Evolutionary conservation across 1,140 invertebrate genomes (phyloP), one percentile per base, ranked within the genome.

Genomic region (Drosophila tsacasi): DNA sequence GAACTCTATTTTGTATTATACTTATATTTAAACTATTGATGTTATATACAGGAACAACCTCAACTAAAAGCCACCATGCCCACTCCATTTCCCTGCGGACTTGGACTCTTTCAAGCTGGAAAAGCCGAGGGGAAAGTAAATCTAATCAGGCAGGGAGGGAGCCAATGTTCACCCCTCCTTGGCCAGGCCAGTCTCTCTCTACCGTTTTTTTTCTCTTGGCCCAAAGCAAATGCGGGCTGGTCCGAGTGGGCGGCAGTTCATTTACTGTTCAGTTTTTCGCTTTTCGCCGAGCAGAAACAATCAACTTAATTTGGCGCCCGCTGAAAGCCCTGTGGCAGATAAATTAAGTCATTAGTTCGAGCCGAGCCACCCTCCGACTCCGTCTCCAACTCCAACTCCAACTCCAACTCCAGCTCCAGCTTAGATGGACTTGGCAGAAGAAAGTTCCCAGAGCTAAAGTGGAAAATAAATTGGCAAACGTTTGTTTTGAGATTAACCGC

Each of bases 401-500:
- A 6, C 37, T 39, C n/a, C n/a, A 6, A 12, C 19, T 46, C 32
- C 32, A 5, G 4, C 32, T 35, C 32, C 32, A 13, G 32, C 32
- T 35, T 27, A 12, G 72, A 3, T 17, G 47, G 40, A 30, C 30
- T 25, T 65, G 64, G 47, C 60, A 27, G 44, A 64, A 54, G 67
- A 89, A 89, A 89, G 68, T 80, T 89, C 52, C 64, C 63, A 46
- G 63, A 57, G 65, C 65, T 60, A 92, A 91, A 91, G 90, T 92
- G 91, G 91, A 92, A 92, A 91, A 92, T 92, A 92, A 92, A 92
- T 92, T 92, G 91, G 82, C 76, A 83, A 92, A 92, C 91, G 91
- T 92, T 92, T 92, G 91, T 92, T 92, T 89, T 86, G 82, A 92
- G 91, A 92, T 92, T 92, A 92, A 92, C 91, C 91, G 91, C 91